Evolutionary conservation across 2,888 invertebrate species (phyloP).

Genomic region (Merodon equestris): DNA sequence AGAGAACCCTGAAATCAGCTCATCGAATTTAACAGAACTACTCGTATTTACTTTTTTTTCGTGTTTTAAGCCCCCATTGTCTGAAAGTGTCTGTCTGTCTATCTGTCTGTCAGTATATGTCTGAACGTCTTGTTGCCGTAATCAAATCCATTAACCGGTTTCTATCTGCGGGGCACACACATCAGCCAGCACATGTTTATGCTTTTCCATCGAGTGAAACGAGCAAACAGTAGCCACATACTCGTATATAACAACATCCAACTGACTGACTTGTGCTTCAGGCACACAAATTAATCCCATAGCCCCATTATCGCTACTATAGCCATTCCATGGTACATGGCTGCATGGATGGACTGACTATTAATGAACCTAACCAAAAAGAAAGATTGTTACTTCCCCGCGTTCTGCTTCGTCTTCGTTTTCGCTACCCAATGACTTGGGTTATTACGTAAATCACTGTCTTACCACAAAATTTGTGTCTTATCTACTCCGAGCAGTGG

Average conservation of each 20-base stretch:
- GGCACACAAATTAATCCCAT: conserved; percentile 59
- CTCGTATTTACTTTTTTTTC: too few species aligned
- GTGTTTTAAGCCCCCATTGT: conserved; percentile 7
- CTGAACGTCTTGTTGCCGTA: conserved; percentile 40
- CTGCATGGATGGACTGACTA: conserved; percentile 50
- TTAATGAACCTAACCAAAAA: conserved; percentile 52
- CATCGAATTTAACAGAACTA: conserved; percentile 39
- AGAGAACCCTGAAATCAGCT: conserved; percentile 36
- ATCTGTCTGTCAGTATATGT: conserved; percentile 27
- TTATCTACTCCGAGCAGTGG: conserved; percentile 25
- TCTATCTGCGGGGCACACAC: conserved; percentile 36
- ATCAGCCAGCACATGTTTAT: conserved; percentile 56
- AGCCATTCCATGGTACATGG: conserved; percentile 28
- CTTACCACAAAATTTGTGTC: conserved; percentile 60
- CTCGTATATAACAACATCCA: conserved; percentile 27
- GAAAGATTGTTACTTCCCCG: conserved; percentile 23
- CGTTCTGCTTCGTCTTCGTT: too few species aligned
- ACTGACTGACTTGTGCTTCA: conserved; percentile 52
- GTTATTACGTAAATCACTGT: conserved; percentile 65
- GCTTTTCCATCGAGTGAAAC: conserved; percentile 33
- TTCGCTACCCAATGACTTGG: conserved; percentile 29
- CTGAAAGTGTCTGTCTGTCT: conserved; percentile 18
- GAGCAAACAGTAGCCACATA: conserved; percentile 42
- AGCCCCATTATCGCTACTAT: conserved; percentile 54
- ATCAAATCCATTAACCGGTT: conserved; percentile 58